Conservation (phyloP, 2,888 invertebrate species). For the Rhagonycha fulva region DNA sequence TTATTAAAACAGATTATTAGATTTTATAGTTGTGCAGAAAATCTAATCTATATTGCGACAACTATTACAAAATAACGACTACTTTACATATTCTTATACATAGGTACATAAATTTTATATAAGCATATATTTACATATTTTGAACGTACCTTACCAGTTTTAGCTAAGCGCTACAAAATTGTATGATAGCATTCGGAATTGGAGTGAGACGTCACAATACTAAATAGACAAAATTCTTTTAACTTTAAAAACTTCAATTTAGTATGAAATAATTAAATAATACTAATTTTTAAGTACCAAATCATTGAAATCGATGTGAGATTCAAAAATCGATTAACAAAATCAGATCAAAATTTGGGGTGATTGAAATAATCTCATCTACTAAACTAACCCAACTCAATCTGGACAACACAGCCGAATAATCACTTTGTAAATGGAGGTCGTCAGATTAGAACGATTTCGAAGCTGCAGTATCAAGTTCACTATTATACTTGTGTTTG, state of each 20-base stretch:
- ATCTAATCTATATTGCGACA: not conserved
- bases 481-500: conserved; percentile 11
- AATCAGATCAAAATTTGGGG: conserved; percentile 28
- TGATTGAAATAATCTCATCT: conserved; percentile 39
- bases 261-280: no score
- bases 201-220: no score
- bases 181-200: no score
- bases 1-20: not conserved
- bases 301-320: not conserved
- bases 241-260: no score
- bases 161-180: no score
- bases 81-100: not conserved
- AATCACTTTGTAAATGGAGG: conserved; percentile 35
- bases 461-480: conserved; percentile 15
- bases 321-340: conserved; percentile 22
- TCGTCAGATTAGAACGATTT: conserved; percentile 35
- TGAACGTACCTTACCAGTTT: no score
- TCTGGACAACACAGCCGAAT: conserved; percentile 37
- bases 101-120: no score
- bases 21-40: not conserved
- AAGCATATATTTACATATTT: no score
- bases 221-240: no score
- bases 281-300: no score
- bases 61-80: not conserved
- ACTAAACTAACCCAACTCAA: conserved; percentile 35